Base-by-base conservation (phyloP, 2,113 vertebrate species). In the Centropristis striata region DNA sequence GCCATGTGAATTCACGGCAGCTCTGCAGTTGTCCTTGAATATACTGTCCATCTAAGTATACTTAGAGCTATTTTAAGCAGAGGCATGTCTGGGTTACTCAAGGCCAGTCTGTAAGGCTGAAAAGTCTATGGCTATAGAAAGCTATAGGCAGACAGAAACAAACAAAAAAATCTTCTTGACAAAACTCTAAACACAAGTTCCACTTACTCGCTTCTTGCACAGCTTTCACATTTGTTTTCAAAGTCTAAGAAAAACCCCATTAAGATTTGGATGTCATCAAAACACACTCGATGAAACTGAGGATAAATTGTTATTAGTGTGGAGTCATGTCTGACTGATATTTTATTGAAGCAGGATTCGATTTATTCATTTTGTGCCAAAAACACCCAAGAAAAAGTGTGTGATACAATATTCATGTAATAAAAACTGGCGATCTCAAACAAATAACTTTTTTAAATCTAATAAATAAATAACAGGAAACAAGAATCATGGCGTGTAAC, bases 61-160 rank as follows among this genome's bases (percentile, higher is more conserved):
- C 54, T 21, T 41, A 36, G 42, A 8, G 16, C 39, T 78, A 44
- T 44, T 18, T 65, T 49, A 66, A 65, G 59, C 11, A 75, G 66
- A 37, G 60, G 23, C 68, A 18, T 67, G 39, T 60, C 32, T 25
- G 42, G 44, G 18, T 66, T 54, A 41, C 41, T 51, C 67, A 51
- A 66, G 47, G 27, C 41, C 37, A 28, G n/a, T 15, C 53, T 42
- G 37, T 14, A 2, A 50, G 2, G 9, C 14, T 50, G 23, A n/a
- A n/a, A n/a, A 28, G n/a, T 15, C 53, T 42, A 28, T 14, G 2
- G 9, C 14, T 50, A 20, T 55, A 49, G 28, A 46, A 36, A 21
- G 27, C 23, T 59, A n/a, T n/a, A 14, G 32, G 20, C 25, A 58
- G 12, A 51, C 14, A 28, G n/a, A 60, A 9, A 39, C 7, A 20